These are phyloP conservation scores for Eunapius fragilis DNA, from an alignment of 37 sponge, comb jelly and placozoan species.

Conservation along the genomic window DNA sequence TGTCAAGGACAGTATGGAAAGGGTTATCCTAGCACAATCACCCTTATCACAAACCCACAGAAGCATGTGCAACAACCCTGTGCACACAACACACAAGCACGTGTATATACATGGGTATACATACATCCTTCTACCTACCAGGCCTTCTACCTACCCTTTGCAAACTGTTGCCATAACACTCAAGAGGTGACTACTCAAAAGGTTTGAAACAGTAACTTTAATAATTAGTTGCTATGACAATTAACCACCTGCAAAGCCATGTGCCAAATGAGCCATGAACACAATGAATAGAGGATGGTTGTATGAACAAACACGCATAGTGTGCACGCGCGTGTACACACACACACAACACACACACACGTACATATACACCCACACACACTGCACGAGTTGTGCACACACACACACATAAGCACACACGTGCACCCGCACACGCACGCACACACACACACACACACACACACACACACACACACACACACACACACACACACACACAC, in stretches of 20 bases:
- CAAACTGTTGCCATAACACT: not conserved
- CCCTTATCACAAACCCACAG: not conserved
- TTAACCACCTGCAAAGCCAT: not conserved
- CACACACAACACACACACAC: constrained; percentile 26
- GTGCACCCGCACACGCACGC: constrained; percentile 8
- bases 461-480: no score
- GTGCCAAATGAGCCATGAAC: not conserved
- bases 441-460: not conserved
- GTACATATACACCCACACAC: not conserved
- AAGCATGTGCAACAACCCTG: not conserved
- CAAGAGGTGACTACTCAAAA: not conserved
- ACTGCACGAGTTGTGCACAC: not conserved
- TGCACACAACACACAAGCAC: no score
- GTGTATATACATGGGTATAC: no score
- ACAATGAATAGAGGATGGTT: not conserved
- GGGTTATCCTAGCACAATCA: constrained; percentile 1
- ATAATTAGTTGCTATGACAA: not conserved
- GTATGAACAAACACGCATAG: not conserved
- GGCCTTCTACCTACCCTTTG: no score
- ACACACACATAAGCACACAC: not conserved
- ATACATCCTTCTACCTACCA: no score
- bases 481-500: no score
- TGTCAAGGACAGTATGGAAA: not conserved
- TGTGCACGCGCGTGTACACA: constrained; percentile 20
- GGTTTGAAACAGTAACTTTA: not conserved